Percentiles rank a stretch among this genome's conserved stretches.
Conservation (phyloP, 2,113 vertebrate species). For the Paraplagusia blochii region DNA sequence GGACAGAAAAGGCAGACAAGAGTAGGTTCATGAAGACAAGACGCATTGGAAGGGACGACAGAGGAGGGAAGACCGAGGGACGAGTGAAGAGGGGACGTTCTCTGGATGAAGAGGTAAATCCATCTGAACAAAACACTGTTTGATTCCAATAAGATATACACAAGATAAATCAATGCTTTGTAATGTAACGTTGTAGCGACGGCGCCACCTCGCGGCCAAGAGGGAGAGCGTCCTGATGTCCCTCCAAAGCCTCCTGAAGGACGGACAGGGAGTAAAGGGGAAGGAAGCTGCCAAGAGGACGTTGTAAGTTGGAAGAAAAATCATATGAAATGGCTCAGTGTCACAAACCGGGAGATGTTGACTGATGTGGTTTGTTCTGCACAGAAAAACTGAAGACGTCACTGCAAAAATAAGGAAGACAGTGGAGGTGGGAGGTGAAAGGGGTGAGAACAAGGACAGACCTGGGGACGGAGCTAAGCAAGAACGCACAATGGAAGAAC, state of each 20-base stretch:
- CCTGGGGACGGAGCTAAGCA: background rate
- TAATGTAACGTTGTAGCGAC: slow-evolving; percentile 8
- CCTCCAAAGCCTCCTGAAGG: slow-evolving; percentile 55
- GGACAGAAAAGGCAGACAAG: background rate
- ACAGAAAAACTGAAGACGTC: slow-evolving; percentile 1
- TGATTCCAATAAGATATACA: no score
- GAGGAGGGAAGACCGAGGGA: background rate
- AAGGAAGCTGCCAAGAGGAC: slow-evolving; percentile 18
- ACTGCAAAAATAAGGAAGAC: slow-evolving; percentile 12
- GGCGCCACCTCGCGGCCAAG: slow-evolving; percentile 54
- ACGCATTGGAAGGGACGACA: background rate
- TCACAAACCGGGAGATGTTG: background rate
- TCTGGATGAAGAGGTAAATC: slow-evolving; percentile 46
- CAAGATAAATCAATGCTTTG: background rate
- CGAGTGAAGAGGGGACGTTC: background rate
- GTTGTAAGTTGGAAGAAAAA: slow-evolving; percentile 21
- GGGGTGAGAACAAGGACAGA: no score
- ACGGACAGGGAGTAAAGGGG: slow-evolving; percentile 18
- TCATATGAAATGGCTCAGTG: no score
- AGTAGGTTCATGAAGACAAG: background rate
- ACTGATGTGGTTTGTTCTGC: background rate
- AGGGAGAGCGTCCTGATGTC: slow-evolving; percentile 71
- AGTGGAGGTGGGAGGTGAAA: background rate
- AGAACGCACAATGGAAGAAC: background rate
- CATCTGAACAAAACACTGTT: no score